phyloP scores from a whole-genome alignment of 1,140 invertebrate genomes.

The Eubasilissa regina region DNA sequence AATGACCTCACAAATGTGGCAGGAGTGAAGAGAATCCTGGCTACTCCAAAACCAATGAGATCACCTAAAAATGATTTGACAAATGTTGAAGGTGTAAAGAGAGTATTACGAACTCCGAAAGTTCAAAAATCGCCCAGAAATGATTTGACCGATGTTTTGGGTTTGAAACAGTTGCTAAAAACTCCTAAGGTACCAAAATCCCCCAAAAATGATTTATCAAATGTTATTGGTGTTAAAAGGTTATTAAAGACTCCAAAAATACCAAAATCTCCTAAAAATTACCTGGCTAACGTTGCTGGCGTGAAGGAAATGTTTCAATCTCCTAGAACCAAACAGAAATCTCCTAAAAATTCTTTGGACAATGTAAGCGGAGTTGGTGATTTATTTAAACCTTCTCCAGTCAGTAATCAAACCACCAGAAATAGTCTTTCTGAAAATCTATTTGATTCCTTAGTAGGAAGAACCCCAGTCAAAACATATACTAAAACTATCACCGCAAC shows the following conservation, averaged over 20 bases:
- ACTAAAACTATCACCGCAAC: neutral
- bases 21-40: slow-evolving; percentile 66
- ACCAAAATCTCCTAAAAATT: too few species aligned
- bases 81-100: slow-evolving; percentile 66
- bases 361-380: neutral
- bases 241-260: too few species aligned
- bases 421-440: slow-evolving; percentile 36
- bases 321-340: neutral
- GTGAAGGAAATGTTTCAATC: neutral
- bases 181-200: slow-evolving; percentile 62
- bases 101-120: slow-evolving; percentile 62
- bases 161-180: slow-evolving; percentile 65
- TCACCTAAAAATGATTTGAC: slow-evolving; percentile 68
- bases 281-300: neutral
- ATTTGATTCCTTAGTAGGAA: slow-evolving; percentile 40
- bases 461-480: slow-evolving; percentile 37
- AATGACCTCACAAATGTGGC: slow-evolving; percentile 65
- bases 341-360: slow-evolving; percentile 11
- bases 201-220: slow-evolving; percentile 54
- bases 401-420: neutral
- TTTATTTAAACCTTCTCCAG: neutral
- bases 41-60: slow-evolving; percentile 61
- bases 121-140: slow-evolving; percentile 65
- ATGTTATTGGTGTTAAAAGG: too few species aligned
- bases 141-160: slow-evolving; percentile 66